phyloP scores from a whole-genome alignment of 2,797 vertebrate species.

The Graptemys geographica region DNA sequence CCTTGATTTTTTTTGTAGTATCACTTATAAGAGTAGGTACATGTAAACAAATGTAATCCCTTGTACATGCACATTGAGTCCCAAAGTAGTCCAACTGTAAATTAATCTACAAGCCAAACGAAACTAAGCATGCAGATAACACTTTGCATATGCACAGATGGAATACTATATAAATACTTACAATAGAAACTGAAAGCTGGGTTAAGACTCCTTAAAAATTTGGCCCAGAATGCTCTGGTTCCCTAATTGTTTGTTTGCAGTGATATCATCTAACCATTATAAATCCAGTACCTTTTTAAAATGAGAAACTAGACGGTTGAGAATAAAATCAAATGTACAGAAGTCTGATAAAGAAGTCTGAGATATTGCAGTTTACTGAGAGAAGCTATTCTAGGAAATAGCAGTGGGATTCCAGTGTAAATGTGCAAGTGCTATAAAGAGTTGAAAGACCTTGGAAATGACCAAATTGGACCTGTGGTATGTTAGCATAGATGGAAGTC shows the following conservation, averaged over 20 bases:
- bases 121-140: neutral
- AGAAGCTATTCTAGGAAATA: neutral
- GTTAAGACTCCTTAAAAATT: neutral
- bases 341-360: neutral
- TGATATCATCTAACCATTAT: neutral
- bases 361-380: neutral
- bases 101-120: neutral
- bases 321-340: neutral
- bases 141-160: neutral
- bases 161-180: neutral
- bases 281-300: neutral
- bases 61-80: neutral
- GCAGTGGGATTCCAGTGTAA: neutral
- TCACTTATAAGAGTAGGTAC: neutral
- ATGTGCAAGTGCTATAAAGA: rapidly evolving
- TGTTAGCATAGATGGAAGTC: neutral
- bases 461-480: neutral
- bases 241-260: neutral
- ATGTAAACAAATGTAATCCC: neutral
- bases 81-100: neutral
- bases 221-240: neutral
- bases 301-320: neutral
- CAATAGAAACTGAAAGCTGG: neutral
- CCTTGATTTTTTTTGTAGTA: neutral
- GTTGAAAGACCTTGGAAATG: neutral